Percentiles rank a stretch among this genome's conserved stretches.
These are phyloP conservation scores for Protaetia brevitarsis DNA, from an alignment of 1,140 invertebrate species.

Conservation along the genomic window DNA sequence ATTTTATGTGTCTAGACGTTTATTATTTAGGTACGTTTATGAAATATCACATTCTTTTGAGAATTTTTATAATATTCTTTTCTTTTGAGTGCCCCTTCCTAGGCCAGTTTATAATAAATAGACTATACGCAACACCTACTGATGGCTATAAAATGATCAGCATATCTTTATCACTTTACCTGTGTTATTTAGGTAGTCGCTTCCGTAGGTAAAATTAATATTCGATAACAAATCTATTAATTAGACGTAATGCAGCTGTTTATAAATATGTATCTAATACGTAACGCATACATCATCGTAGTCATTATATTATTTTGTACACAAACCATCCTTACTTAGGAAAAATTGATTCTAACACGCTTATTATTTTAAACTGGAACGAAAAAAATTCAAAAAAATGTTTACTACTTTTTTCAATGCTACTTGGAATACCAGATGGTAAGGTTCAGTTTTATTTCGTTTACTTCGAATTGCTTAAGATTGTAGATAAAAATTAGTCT, in stretches of 20 bases:
- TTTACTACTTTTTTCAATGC: constrained; percentile 45
- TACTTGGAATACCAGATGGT: constrained; percentile 49
- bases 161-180: no score
- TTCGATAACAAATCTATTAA: not conserved
- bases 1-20: no score
- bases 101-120: no score
- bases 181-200: no score
- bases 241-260: not conserved
- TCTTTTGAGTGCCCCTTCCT: no score
- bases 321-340: not conserved
- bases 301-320: not conserved
- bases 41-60: no score
- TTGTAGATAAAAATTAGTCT: constrained; percentile 40
- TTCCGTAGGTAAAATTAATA: no score
- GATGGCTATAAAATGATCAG: no score
- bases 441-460: constrained; percentile 46
- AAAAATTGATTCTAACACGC: constrained; percentile 16
- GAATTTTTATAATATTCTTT: no score
- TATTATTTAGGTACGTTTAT: no score
- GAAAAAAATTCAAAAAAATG: constrained; percentile 25
- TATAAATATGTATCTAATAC: not conserved
- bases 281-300: not conserved
- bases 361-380: constrained; percentile 21
- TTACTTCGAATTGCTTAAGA: constrained; percentile 38
- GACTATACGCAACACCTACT: no score